A percentile compares a stretch with the other conserved stretches of the same genome.
These are phyloP conservation scores for Bradypus variegatus DNA, from an alignment of 2,797 vertebrate genomes.

Conservation along the genomic window DNA sequence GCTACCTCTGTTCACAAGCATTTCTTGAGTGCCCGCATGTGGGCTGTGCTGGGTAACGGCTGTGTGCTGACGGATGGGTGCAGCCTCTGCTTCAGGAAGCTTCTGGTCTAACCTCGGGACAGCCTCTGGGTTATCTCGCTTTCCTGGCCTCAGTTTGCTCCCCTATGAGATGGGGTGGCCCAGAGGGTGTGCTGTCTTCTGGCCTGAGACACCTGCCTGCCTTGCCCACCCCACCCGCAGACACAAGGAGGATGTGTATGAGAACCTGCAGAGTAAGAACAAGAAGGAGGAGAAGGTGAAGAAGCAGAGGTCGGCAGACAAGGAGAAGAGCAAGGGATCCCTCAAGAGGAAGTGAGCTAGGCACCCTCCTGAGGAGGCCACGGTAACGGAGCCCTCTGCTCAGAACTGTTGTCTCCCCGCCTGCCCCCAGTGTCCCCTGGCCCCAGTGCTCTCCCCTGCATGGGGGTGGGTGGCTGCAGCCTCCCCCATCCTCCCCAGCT, in stretches of 20 bases:
- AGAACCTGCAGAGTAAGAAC: slow-evolving; percentile 79
- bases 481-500: background rate
- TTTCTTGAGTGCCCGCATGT: background rate
- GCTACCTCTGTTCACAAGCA: background rate
- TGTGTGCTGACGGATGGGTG: background rate
- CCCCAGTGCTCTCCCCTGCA: background rate
- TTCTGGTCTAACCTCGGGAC: background rate
- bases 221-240: slow-evolving; percentile 64
- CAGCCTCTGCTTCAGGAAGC: background rate
- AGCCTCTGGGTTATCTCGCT: background rate
- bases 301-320: slow-evolving; percentile 82
- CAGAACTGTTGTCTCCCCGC: background rate
- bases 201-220: background rate
- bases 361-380: fast-evolving
- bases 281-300: slow-evolving; percentile 85
- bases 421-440: background rate
- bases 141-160: background rate
- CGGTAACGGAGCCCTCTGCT: background rate
- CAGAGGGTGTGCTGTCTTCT: background rate
- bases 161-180: background rate
- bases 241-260: slow-evolving; percentile 87
- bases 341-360: slow-evolving; percentile 83
- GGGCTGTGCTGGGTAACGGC: background rate
- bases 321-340: slow-evolving; percentile 81
- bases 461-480: background rate